Evolutionary conservation across 1,140 invertebrate species (phyloP).

Genomic region (Heterodera schachtii): DNA sequence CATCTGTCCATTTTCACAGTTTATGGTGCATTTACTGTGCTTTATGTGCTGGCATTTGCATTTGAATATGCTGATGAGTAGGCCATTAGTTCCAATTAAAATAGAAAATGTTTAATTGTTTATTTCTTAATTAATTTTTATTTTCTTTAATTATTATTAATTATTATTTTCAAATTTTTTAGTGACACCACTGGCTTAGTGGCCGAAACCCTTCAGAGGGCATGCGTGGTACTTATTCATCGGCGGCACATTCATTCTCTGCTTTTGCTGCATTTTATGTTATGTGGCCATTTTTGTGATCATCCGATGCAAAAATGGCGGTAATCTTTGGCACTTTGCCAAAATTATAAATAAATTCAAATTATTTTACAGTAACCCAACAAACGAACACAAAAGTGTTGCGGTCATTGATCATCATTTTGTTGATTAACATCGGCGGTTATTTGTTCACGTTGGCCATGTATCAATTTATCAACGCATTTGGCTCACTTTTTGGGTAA

Average conservation of each 20-base stretch:
- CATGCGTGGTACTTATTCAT: not conserved
- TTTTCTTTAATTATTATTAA: not conserved
- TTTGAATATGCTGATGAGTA: constrained; percentile 12
- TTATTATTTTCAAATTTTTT: too few species aligned
- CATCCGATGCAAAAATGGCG: too few species aligned
- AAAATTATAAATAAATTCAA: too few species aligned
- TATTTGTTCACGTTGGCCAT: not conserved
- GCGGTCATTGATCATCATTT: not conserved
- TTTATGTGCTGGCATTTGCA: not conserved
- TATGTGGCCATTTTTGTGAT: too few species aligned
- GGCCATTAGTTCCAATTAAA: not conserved
- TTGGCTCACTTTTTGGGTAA: too few species aligned
- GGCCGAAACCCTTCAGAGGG: not conserved
- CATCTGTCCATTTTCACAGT: too few species aligned
- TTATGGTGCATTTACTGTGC: not conserved
- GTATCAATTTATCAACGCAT: too few species aligned
- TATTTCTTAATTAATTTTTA: too few species aligned
- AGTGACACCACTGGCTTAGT: constrained; percentile 8
- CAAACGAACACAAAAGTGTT: too few species aligned
- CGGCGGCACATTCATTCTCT: not conserved
- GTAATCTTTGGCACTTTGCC: too few species aligned
- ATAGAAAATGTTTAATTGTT: too few species aligned
- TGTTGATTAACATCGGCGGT: constrained; percentile 5
- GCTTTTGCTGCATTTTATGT: not conserved
- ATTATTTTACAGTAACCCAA: too few species aligned